A percentile compares a stretch with the other conserved stretches of the same genome.
phyloP scores from a whole-genome alignment of 1,140 invertebrate species.

The Listronotus bonariensis region DNA sequence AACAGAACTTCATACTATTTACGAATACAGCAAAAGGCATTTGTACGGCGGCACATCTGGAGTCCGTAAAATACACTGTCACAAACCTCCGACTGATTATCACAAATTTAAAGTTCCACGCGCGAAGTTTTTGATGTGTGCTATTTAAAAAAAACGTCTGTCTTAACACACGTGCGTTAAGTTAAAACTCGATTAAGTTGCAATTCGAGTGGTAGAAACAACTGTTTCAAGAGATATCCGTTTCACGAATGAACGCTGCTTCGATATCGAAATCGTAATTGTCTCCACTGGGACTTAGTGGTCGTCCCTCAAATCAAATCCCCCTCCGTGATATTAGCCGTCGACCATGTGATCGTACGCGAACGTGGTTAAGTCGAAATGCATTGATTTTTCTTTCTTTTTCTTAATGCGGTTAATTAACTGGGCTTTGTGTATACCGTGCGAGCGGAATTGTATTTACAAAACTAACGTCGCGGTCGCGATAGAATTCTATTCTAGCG shows the following conservation, averaged over 20 bases:
- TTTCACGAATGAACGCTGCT: no score
- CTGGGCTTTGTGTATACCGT: no score
- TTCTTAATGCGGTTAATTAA: neutral
- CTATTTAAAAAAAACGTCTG: no score
- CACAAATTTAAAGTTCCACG: slow-evolving; percentile 5
- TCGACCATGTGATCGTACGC: slow-evolving; percentile 14
- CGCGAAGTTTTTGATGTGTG: no score
- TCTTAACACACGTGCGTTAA: neutral
- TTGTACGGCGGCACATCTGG: slow-evolving; percentile 36
- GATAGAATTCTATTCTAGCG: neutral
- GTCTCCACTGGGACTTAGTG: neutral
- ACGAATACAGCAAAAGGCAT: slow-evolving; percentile 37
- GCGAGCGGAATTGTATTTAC: no score
- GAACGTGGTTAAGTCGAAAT: slow-evolving; percentile 5
- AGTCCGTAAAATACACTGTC: slow-evolving; percentile 16
- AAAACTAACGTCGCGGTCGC: neutral
- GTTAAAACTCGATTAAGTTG: neutral
- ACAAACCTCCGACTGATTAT: slow-evolving; percentile 19
- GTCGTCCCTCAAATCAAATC: slow-evolving; percentile 30
- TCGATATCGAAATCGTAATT: neutral
- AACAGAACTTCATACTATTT: slow-evolving; percentile 67
- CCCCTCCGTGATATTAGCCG: neutral
- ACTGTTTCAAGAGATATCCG: neutral
- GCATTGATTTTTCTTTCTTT: neutral
- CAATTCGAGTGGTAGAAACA: neutral